Percentiles rank a stretch among this genome's conserved stretches.
These are phyloP conservation scores for Apis cerana DNA, from an alignment of 1,140 invertebrate genomes.

Conservation along the genomic window DNA sequence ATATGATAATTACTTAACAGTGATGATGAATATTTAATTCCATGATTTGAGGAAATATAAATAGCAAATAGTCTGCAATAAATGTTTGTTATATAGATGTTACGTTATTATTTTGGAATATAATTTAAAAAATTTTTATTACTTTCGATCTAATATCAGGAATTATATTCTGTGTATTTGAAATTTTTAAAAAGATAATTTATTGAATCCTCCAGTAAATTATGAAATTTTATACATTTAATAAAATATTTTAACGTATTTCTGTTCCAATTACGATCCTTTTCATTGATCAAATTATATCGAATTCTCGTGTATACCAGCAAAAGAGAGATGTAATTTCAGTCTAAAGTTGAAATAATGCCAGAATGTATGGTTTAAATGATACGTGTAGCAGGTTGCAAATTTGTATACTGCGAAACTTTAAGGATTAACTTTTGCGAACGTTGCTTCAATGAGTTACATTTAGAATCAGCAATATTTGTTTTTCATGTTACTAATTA, in stretches of 20 bases:
- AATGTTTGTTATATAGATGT: too few species aligned
- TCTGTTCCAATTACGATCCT: neutral
- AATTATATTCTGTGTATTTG: too few species aligned
- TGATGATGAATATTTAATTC: too few species aligned
- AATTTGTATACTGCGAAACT: constrained; percentile 14
- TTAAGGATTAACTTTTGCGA: neutral
- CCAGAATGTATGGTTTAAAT: constrained; percentile 5
- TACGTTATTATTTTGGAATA: too few species aligned
- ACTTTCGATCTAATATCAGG: neutral
- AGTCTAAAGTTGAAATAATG: constrained; percentile 18
- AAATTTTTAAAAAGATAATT: neutral
- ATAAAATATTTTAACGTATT: neutral
- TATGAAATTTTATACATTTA: neutral
- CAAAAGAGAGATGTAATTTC: constrained; percentile 14
- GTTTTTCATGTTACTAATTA: neutral
- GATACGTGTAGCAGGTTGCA: neutral
- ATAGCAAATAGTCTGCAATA: too few species aligned
- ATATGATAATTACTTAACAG: too few species aligned
- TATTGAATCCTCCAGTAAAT: too few species aligned
- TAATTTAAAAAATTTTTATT: too few species aligned
- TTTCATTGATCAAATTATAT: constrained; percentile 11
- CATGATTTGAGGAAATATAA: too few species aligned
- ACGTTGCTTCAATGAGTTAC: constrained; percentile 10
- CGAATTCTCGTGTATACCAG: neutral
- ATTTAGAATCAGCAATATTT: neutral